Evolutionary conservation across 1,140 invertebrate species (phyloP), one percentile per base, ranked within the genome.

Genomic region (Lordiphosa mommai): DNA sequence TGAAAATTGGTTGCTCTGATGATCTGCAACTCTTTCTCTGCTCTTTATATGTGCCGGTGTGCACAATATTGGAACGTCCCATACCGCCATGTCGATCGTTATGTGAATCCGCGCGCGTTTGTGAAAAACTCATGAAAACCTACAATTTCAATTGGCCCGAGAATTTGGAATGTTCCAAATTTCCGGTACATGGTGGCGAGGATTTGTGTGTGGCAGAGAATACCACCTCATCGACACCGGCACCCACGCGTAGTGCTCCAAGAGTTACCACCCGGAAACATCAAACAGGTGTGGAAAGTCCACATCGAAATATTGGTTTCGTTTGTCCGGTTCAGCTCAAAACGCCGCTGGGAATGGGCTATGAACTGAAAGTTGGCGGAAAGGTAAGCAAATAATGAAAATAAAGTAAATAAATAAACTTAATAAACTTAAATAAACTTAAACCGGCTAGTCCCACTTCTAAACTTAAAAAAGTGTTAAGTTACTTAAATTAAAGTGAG

Each of bases 111-210:
- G 97, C 96, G 0, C 92, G 94, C 9, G 96, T 97, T 6, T 99
- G 98, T 89, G 97, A 99, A 87, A 90, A 90, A 3, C 90, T 99
- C 3, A 98, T 99, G 96, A 94, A 93, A 55, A 94, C 93, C 49
- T 99, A 98, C 90, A 96, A 96, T 6, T 98, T 96, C 77, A 90
- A 92, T 16, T 99, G 99, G 99, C 99, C 98, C 0, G 95, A 97
- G 55, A 93, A 94, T 86, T 91, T 99, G 14, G 94, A 98, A 61
- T 99, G 99, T 88, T 92, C 94, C 14, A 94, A 95, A 79, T 97
- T 98, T 84, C 98, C 98, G 0, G 92, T 93, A 14, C 91, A 92
- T 14, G 91, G 91, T 20, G 90, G 84, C 6, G 90, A 92, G 37
- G 91, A 93, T 10, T 90, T 98, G 29, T 99, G 98, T 89, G 95